A percentile compares a stretch with the other conserved stretches of the same genome.
Conservation (phyloP, 2,797 vertebrate species). For the Sternarchorhynchus goeldii region DNA sequence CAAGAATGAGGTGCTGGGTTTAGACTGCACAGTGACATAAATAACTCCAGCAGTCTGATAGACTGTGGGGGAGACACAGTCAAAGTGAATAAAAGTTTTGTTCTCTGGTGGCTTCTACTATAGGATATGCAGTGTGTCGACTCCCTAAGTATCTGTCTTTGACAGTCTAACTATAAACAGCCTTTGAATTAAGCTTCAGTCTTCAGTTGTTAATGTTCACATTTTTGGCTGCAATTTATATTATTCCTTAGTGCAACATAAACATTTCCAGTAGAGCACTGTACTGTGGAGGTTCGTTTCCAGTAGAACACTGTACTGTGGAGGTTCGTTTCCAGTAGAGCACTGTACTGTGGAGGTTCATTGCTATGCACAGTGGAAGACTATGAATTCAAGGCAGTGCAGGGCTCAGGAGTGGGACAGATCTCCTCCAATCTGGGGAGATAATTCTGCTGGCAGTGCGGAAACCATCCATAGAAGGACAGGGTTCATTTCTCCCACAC, state of each 20-base stretch:
- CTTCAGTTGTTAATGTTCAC: not conserved
- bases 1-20: slow-evolving; percentile 51
- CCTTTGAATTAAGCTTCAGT: slow-evolving; percentile 9
- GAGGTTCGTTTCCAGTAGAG: no score
- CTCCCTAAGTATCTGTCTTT: not conserved
- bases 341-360: not conserved
- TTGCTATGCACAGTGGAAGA: slow-evolving; percentile 23
- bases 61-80: slow-evolving; percentile 16
- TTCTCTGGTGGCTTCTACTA: slow-evolving; percentile 1
- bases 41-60: slow-evolving; percentile 19
- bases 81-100: slow-evolving; percentile 21
- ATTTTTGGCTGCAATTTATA: not conserved
- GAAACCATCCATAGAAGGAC: slow-evolving; percentile 40
- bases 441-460: slow-evolving; percentile 11
- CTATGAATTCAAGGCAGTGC: not conserved
- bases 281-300: not conserved
- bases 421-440: slow-evolving; percentile 37
- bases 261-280: not conserved
- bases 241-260: not conserved
- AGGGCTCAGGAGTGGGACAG: slow-evolving; percentile 32
- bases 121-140: slow-evolving; percentile 17
- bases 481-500: slow-evolving; percentile 42
- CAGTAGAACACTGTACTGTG: not conserved
- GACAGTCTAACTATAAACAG: not conserved
- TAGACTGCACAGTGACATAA: slow-evolving; percentile 25